Base-by-base conservation (phyloP, 2,888 invertebrate species). In the Apamea crenata region DNA sequence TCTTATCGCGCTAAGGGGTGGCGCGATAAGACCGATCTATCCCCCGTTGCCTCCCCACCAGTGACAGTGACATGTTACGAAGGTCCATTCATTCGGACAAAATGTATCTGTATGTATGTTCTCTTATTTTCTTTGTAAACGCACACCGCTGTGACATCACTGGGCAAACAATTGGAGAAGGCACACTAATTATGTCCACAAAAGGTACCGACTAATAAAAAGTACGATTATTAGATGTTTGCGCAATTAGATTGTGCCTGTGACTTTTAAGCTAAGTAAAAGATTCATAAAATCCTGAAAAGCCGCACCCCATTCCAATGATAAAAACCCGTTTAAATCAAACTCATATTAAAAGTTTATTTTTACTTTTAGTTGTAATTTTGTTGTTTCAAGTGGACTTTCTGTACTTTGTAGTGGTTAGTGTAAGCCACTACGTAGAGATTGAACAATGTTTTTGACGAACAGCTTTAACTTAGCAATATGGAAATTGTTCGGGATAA, bases 61-160 rank as follows among this genome's bases (percentile, higher is more conserved):
- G 44, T 50, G 80, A 80, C 84, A 83, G 66, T 74, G 74, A 81
- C 81, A 74, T 16, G 84, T 74, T 44, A 79, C 82, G 72, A 76
- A 74, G 73, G 82, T 79, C 59, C 73, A 76, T 73, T 53, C 73
- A 76, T 70, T 61, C 44, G 25, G 29, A 75, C 74, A 71, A 32
- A 36, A 32, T 53, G 25, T 78, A 36, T 61, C 29, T 56, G 32
- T 66, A 77, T 36, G 63, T 73, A 29, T 61, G 36, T 59, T 71
- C 63, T 56, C 56, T 82, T 84, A 84, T 82, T 84, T 74, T 75
- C 75, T 73, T 79, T 76, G 67, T 75, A 61, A 59, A 78, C 69
- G 53, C 66, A 77, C 73, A 25, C 77, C 40, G 14, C 16, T 29
- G 47, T 25, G 47, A 32, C 2, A 29, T n/a, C 16, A 50, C 14